Conservation (phyloP, 92 coral and sea anemone genomes). For the Bergia puertoricense region DNA sequence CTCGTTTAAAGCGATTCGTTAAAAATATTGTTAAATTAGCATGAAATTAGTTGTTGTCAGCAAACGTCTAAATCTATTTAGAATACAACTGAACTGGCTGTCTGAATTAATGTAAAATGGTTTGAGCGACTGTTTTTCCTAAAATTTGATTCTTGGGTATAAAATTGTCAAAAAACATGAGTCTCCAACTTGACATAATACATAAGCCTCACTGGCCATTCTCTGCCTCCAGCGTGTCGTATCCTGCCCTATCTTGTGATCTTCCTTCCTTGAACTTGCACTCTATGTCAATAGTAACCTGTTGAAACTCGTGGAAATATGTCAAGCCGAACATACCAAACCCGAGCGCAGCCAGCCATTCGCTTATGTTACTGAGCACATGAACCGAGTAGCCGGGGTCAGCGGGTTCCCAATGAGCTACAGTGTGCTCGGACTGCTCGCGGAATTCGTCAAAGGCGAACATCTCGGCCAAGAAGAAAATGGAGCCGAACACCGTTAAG, state of each 20-base stretch:
- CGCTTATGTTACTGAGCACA: slow-evolving; percentile 95
- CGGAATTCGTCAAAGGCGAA: slow-evolving; percentile 88
- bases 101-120: too few species aligned
- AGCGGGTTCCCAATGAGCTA: slow-evolving; percentile 93
- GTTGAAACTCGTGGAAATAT: slow-evolving; percentile 94
- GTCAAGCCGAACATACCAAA: slow-evolving; percentile 89
- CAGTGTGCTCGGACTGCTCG: slow-evolving; percentile 76
- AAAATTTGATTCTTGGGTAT: not conserved
- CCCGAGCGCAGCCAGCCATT: slow-evolving; percentile 93
- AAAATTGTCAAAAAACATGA: not conserved
- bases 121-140: not conserved
- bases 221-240: slow-evolving; percentile 41
- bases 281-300: slow-evolving; percentile 74
- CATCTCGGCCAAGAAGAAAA: slow-evolving; percentile 87
- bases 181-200: not conserved
- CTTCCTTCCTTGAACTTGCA: slow-evolving; percentile 68
- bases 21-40: too few species aligned
- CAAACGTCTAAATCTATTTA: too few species aligned
- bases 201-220: slow-evolving; percentile 20
- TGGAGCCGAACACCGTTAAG: slow-evolving; percentile 76
- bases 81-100: not conserved
- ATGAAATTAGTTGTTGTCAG: too few species aligned
- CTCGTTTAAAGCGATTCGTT: too few species aligned
- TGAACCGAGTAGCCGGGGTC: slow-evolving; percentile 98
- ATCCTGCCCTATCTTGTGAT: slow-evolving; percentile 46